phyloP scores from a whole-genome alignment of 2,888 invertebrate genomes.

The Siphonodentalium dalli region DNA sequence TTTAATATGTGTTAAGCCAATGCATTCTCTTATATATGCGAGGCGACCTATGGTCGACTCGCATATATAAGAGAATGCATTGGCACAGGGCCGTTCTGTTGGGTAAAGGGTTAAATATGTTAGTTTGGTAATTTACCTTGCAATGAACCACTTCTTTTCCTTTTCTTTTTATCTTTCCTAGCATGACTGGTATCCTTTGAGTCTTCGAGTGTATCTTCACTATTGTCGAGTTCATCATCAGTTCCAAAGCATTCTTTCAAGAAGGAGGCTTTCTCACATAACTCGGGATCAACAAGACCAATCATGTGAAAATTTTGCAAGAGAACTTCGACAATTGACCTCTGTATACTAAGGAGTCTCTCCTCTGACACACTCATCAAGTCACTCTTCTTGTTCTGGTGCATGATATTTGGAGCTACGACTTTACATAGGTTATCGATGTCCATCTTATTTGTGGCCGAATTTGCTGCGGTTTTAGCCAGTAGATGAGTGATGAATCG shows the following conservation, averaged over 20 bases:
- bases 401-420: constrained; percentile 86
- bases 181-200: constrained; percentile 60
- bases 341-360: constrained; percentile 57
- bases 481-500: constrained; percentile 80
- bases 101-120: too few species aligned
- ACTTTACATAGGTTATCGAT: constrained; percentile 84
- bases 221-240: constrained; percentile 55
- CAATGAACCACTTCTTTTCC: constrained; percentile 84
- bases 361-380: constrained; percentile 57
- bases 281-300: constrained; percentile 75
- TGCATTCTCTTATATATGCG: too few species aligned
- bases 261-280: constrained; percentile 65
- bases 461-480: constrained; percentile 74
- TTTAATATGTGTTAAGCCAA: too few species aligned
- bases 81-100: too few species aligned
- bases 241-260: constrained; percentile 52
- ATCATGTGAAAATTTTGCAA: constrained; percentile 80
- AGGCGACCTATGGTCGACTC: too few species aligned
- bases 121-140: constrained; percentile 70
- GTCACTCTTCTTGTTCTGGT: constrained; percentile 69
- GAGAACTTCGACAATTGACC: constrained; percentile 71
- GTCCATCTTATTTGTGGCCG: constrained; percentile 83
- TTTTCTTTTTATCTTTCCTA: constrained; percentile 72
- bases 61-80: too few species aligned
- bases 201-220: constrained; percentile 57